phyloP scores from a whole-genome alignment of 2,113 vertebrate genomes.

The Calidris pugnax region DNA sequence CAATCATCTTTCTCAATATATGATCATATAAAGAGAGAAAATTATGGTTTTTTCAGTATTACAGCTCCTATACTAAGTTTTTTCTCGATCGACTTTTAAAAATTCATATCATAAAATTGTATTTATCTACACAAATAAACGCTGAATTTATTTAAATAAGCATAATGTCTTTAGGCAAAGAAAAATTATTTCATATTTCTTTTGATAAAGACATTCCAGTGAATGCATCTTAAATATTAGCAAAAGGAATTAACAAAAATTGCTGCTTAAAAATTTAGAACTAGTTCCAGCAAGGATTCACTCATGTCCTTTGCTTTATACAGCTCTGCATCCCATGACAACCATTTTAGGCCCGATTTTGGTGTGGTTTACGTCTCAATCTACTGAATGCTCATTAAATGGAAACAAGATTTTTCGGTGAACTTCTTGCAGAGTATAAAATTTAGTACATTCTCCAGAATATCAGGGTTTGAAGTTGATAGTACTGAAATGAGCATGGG shows the following conservation, averaged over 20 bases:
- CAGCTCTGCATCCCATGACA: background rate
- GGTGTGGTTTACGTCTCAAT: background rate
- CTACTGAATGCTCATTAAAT: background rate
- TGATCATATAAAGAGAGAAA: background rate
- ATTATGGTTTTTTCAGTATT: background rate
- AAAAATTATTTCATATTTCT: background rate
- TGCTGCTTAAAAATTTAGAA: background rate
- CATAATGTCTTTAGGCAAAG: background rate
- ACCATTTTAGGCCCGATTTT: background rate
- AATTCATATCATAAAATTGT: background rate
- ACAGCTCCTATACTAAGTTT: background rate
- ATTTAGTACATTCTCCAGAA: background rate
- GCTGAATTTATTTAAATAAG: background rate
- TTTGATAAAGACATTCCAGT: background rate
- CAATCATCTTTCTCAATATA: background rate
- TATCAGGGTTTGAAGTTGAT: background rate
- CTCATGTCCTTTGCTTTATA: background rate
- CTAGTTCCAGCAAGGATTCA: background rate
- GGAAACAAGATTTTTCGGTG: background rate
- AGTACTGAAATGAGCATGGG: background rate
- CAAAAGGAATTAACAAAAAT: background rate
- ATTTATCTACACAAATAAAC: background rate
- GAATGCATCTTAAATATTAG: background rate
- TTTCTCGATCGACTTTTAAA: background rate
- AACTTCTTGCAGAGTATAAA: background rate